phyloP scores from a whole-genome alignment of 2,113 vertebrate species.

The Onychostoma macrolepis region DNA sequence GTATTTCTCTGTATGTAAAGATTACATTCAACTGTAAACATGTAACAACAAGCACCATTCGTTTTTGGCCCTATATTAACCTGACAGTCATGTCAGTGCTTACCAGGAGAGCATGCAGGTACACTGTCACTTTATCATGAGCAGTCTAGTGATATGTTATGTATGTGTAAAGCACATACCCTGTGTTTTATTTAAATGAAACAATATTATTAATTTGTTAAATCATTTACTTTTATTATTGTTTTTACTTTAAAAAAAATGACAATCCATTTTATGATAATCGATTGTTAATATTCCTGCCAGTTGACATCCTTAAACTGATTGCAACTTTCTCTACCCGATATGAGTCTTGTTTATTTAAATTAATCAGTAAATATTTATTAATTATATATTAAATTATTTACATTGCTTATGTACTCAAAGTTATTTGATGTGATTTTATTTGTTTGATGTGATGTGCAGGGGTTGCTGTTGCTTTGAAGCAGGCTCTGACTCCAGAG shows the following conservation, averaged over 20 bases:
- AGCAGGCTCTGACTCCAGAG: constrained; percentile 89
- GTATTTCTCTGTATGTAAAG: not conserved
- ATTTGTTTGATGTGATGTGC: not conserved
- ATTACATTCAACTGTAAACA: not conserved
- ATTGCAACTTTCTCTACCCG: not conserved
- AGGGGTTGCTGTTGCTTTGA: constrained; percentile 93
- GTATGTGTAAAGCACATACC: too few species aligned
- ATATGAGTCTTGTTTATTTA: not conserved
- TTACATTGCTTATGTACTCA: not conserved
- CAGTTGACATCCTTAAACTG: not conserved
- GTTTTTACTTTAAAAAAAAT: not conserved
- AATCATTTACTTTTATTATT: not conserved
- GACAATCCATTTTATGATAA: not conserved
- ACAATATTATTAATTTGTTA: too few species aligned
- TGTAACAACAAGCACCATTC: too few species aligned
- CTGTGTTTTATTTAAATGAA: too few species aligned
- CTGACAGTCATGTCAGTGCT: not conserved
- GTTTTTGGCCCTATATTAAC: too few species aligned
- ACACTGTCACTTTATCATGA: not conserved
- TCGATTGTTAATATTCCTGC: not conserved
- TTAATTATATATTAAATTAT: not conserved
- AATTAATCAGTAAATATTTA: not conserved
- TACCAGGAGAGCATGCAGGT: not conserved
- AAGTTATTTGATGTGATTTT: too few species aligned
- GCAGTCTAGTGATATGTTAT: not conserved